A percentile compares a stretch with the other conserved stretches of the same genome.
Conservation (phyloP, 2,113 vertebrate genomes). For the Cyprinodon brontotheroides region DNA sequence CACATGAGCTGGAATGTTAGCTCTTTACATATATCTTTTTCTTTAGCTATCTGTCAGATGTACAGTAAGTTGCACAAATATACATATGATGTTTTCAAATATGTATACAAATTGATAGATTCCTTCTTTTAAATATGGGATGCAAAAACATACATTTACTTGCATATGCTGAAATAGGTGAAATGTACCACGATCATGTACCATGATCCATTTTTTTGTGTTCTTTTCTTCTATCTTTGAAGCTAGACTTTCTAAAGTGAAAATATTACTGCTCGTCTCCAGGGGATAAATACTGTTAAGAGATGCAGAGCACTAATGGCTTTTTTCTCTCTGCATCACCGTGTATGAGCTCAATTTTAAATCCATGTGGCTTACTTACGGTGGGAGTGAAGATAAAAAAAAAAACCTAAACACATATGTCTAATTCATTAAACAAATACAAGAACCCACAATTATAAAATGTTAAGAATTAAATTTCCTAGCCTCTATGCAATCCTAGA, state of each 20-base stretch:
- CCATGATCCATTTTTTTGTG: not conserved
- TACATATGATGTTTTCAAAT: not conserved
- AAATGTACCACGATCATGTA: not conserved
- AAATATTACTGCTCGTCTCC: conserved; percentile 20
- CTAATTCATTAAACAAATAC: not conserved
- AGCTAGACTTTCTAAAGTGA: conserved; percentile 5
- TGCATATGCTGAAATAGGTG: not conserved
- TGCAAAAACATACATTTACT: not conserved
- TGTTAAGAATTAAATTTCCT: not conserved
- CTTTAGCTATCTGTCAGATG: not conserved
- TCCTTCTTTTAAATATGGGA: not conserved
- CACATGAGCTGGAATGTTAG: not conserved
- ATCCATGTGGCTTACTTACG: not conserved
- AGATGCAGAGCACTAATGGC: not conserved
- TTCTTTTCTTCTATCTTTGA: not conserved
- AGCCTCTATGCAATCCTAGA: not conserved
- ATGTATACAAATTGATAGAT: not conserved
- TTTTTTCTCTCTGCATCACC: not conserved
- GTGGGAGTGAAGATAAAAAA: not conserved
- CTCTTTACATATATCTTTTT: not conserved
- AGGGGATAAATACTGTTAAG: conserved; percentile 28
- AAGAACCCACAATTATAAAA: not conserved
- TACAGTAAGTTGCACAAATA: not conserved
- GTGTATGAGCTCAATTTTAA: not conserved
- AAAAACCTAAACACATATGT: not conserved